Percentiles rank a stretch among this genome's conserved stretches.
These are phyloP conservation scores for Pantherophis guttatus DNA, from an alignment of 2,113 vertebrate species.

Conservation along the genomic window DNA sequence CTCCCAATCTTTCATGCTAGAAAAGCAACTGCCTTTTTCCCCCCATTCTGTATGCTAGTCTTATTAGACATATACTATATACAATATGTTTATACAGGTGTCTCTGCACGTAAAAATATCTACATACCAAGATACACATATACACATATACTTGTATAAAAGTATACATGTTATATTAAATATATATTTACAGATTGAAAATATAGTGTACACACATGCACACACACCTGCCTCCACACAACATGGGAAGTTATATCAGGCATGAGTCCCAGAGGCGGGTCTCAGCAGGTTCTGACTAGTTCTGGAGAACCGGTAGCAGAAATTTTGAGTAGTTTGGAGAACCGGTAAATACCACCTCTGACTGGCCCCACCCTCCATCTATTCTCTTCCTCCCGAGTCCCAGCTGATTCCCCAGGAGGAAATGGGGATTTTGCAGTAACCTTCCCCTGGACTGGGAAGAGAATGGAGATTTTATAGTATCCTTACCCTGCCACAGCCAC, in stretches of 20 bases:
- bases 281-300: no score
- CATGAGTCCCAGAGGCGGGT: neutral
- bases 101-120: neutral
- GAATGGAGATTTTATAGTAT: no score
- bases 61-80: neutral
- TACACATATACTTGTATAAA: neutral
- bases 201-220: neutral
- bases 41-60: neutral
- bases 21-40: neutral
- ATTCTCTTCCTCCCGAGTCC: no score
- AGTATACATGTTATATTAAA: neutral
- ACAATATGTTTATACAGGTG: neutral
- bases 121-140: neutral
- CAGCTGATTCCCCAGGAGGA: no score
- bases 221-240: neutral
- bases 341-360: no score
- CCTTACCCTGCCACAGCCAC: no score
- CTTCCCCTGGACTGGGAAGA: no score
- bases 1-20: neutral
- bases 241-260: neutral
- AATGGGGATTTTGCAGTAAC: no score
- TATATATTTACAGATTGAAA: neutral
- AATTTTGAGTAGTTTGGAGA: no score
- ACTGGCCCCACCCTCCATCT: no score
- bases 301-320: no score